A percentile compares a stretch with the other conserved stretches of the same genome.
phyloP scores from a whole-genome alignment of 1,140 invertebrate genomes.

The Drosophila novamexicana region DNA sequence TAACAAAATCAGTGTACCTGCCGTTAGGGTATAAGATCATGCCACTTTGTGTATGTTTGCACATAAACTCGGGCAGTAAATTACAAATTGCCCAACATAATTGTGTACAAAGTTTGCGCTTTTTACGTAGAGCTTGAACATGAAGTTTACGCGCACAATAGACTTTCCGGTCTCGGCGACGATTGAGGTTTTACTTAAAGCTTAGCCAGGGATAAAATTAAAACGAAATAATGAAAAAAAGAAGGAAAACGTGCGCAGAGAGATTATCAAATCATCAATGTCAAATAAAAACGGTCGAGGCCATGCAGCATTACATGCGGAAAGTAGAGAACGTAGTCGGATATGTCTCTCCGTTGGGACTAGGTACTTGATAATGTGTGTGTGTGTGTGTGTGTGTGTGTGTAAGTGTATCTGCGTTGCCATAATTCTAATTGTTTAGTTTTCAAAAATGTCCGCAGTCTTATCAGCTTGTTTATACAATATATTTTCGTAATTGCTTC shows the following conservation, averaged over 20 bases:
- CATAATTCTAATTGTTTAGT: constrained; percentile 53
- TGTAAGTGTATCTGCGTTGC: constrained; percentile 9
- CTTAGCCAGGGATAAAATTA: constrained; percentile 4
- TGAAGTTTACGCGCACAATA: not conserved
- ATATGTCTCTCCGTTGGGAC: not conserved
- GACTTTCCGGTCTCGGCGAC: constrained; percentile 27
- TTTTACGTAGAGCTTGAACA: constrained; percentile 6
- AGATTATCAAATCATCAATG: constrained; percentile 47
- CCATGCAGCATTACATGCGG: constrained; percentile 36
- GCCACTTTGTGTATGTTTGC: constrained; percentile 14
- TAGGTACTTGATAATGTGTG: not conserved
- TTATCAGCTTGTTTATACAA: constrained; percentile 59
- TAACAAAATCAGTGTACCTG: not conserved
- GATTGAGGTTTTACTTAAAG: constrained; percentile 13
- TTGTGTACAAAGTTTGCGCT: constrained; percentile 22
- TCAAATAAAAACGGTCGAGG: constrained; percentile 32
- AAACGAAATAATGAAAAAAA: constrained; percentile 14
- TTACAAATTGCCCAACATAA: constrained; percentile 36
- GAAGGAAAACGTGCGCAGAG: constrained; percentile 21
- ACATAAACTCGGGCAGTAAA: not conserved
- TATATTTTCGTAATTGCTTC: constrained; percentile 56
- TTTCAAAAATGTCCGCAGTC: constrained; percentile 48
- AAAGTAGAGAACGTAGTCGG: not conserved
- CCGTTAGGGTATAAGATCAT: not conserved
- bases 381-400: not conserved